Evolutionary conservation across 23 tunicate genomes (phyloP).

Genomic region (Styela plicata): DNA sequence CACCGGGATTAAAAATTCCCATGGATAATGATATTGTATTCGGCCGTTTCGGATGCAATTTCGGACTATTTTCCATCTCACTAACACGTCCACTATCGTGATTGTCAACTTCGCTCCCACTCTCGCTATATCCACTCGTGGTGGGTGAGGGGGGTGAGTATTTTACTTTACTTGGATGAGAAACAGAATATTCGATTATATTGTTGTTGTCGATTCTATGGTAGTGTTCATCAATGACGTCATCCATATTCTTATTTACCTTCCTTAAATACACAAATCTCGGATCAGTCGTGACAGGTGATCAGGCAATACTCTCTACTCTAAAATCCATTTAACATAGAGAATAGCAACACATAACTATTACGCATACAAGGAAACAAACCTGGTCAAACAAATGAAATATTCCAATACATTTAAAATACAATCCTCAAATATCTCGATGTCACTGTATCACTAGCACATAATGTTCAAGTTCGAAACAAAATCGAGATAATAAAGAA

Average conservation of each 20-base stretch:
- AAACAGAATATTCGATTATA: background rate
- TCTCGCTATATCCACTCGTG: conserved; percentile 77
- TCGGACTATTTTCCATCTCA: conserved; percentile 62
- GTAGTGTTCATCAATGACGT: background rate
- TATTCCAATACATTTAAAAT: too few species aligned
- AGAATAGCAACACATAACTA: background rate
- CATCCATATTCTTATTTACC: conserved; percentile 10
- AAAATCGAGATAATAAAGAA: too few species aligned
- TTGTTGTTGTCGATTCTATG: background rate
- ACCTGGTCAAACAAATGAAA: background rate
- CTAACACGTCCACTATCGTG: conserved; percentile 62
- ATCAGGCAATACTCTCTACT: too few species aligned
- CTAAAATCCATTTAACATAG: too few species aligned
- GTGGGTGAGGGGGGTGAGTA: conserved; percentile 72
- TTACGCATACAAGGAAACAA: background rate
- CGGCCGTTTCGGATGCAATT: conserved; percentile 28
- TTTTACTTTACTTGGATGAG: conserved; percentile 14
- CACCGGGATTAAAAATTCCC: background rate
- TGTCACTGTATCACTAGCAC: too few species aligned
- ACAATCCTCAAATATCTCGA: too few species aligned
- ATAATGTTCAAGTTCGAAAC: too few species aligned
- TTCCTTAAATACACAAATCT: background rate
- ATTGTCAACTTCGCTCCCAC: conserved; percentile 61
- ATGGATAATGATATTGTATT: conserved; percentile 1
- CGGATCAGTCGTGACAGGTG: too few species aligned